Evolutionary conservation across 2,113 vertebrate genomes (phyloP).

Genomic region (Phalacrocorax pelagicus): DNA sequence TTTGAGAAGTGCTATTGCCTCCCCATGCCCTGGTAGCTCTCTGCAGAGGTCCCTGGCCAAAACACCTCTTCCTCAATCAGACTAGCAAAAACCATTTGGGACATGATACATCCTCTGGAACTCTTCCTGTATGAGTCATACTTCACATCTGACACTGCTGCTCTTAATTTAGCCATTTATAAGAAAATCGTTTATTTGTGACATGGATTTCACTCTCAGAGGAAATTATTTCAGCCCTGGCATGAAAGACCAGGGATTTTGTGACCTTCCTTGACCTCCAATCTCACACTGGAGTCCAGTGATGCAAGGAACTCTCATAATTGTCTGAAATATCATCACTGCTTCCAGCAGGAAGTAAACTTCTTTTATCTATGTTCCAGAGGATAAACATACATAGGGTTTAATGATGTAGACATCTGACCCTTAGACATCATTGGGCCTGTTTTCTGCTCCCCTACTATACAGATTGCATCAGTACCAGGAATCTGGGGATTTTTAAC

Average conservation of each 20-base stretch:
- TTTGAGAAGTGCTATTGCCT: background rate
- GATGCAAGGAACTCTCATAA: fast-evolving
- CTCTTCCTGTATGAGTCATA: background rate
- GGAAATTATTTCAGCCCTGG: background rate
- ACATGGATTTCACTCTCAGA: background rate
- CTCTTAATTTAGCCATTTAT: background rate
- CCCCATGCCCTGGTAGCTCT: background rate
- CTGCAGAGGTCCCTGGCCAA: background rate
- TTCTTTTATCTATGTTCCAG: background rate
- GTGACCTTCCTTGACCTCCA: fast-evolving
- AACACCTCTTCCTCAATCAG: background rate
- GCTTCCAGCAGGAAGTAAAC: background rate
- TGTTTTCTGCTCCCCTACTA: background rate
- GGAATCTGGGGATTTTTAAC: background rate
- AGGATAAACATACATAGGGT: background rate
- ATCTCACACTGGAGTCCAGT: fast-evolving
- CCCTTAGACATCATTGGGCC: too few relatives aligned
- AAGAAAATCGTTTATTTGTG: background rate
- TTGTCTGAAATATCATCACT: background rate
- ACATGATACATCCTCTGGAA: background rate
- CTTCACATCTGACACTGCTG: fast-evolving
- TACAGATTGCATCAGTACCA: background rate
- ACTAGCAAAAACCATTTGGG: background rate
- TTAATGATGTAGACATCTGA: background rate
- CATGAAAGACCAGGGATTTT: fast-evolving